Evolutionary conservation across 2,797 vertebrate genomes (phyloP).

Genomic region (Melanotaenia nigrans): DNA sequence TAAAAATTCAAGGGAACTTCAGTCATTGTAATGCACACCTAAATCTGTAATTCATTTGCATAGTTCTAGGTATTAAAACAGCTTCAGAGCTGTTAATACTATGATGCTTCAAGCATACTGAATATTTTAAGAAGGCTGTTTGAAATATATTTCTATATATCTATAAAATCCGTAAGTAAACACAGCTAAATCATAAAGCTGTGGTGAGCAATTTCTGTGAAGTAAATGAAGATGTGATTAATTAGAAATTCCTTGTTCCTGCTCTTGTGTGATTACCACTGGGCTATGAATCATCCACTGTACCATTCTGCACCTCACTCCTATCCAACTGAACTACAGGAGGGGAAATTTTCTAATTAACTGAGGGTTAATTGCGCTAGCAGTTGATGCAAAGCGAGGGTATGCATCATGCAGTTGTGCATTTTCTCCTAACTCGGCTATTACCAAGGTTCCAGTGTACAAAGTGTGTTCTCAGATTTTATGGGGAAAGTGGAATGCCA

Average conservation of each 20-base stretch:
- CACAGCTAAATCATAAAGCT: slow-evolving; percentile 69
- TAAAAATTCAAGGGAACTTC: background rate
- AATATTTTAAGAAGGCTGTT: slow-evolving; percentile 40
- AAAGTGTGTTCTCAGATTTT: background rate
- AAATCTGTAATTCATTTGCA: slow-evolving; percentile 8
- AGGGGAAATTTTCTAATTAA: slow-evolving; percentile 77
- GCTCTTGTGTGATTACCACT: slow-evolving; percentile 74
- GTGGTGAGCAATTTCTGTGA: slow-evolving; percentile 68
- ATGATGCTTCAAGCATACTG: slow-evolving; percentile 37
- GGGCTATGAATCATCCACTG: slow-evolving; percentile 73
- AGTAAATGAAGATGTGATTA: slow-evolving; percentile 77
- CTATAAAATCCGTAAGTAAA: slow-evolving; percentile 59
- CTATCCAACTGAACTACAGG: slow-evolving; percentile 68
- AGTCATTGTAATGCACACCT: too few species aligned
- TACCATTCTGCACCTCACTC: slow-evolving; percentile 55
- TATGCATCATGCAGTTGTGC: slow-evolving; percentile 44
- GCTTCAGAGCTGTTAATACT: slow-evolving; percentile 45
- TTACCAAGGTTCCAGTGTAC: background rate
- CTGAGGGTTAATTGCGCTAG: slow-evolving; percentile 75
- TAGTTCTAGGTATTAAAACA: slow-evolving; percentile 30
- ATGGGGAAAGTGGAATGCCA: background rate
- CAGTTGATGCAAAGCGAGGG: slow-evolving; percentile 56
- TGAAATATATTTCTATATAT: slow-evolving; percentile 55
- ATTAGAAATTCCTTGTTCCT: slow-evolving; percentile 70
- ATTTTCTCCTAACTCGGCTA: slow-evolving; percentile 45